Evolutionary conservation across 2,797 vertebrate species (phyloP).

Genomic region (Pseudomugil gertrudae): DNA sequence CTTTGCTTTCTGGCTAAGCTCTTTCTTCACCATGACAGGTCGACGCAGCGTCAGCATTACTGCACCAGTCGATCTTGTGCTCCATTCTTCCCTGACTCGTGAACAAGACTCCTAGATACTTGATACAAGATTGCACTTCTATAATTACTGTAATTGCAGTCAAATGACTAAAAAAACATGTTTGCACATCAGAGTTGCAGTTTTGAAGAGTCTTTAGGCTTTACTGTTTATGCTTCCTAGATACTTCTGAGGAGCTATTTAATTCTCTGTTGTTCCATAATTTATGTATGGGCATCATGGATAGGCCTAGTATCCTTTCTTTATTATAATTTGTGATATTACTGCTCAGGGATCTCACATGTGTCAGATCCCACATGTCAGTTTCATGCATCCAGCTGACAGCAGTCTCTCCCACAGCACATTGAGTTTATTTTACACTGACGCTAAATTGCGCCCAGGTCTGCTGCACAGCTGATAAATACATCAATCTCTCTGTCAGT

Average conservation of each 20-base stretch:
- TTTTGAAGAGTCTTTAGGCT: background rate
- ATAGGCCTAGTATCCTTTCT: background rate
- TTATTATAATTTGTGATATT: background rate
- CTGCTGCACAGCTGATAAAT: conserved; percentile 37
- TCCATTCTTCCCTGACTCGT: too few species aligned
- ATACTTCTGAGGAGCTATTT: background rate
- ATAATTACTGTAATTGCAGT: background rate
- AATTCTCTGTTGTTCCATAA: background rate
- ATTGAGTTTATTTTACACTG: conserved; percentile 28
- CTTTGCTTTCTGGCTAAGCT: too few species aligned
- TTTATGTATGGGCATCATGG: background rate
- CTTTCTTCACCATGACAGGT: too few species aligned
- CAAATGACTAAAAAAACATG: background rate
- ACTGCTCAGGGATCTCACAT: conserved; percentile 3
- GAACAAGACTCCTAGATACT: too few species aligned
- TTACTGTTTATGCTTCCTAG: background rate
- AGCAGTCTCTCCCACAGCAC: conserved; percentile 18
- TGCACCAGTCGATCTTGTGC: too few species aligned
- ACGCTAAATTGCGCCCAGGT: conserved; percentile 27
- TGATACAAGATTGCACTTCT: background rate
- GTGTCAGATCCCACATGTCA: background rate
- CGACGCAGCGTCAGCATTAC: too few species aligned
- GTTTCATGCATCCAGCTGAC: conserved; percentile 10
- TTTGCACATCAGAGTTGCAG: background rate
- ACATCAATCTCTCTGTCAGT: conserved; percentile 28